A percentile compares a stretch with the other conserved stretches of the same genome.
Evolutionary conservation across 1,140 invertebrate genomes (phyloP).

Genomic region (Acromyrmex echinatior): DNA sequence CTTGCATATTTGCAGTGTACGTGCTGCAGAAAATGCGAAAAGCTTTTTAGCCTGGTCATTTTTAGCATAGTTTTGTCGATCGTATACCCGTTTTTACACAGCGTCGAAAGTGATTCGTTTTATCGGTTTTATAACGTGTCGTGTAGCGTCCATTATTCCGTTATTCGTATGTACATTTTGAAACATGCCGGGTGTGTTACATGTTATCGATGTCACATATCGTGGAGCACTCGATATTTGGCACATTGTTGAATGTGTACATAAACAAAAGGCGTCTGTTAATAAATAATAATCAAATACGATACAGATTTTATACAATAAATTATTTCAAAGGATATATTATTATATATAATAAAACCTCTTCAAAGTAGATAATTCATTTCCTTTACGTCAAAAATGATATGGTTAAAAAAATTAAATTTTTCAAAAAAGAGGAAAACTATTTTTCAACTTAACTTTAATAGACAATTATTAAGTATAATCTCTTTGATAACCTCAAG

Average conservation of each 20-base stretch:
- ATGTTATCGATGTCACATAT: slow-evolving; percentile 46
- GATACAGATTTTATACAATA: background rate
- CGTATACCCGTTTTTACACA: slow-evolving; percentile 15
- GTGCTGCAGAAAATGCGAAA: background rate
- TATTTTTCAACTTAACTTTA: no score
- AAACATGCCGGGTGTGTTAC: slow-evolving; percentile 15
- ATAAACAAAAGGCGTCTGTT: slow-evolving; percentile 3
- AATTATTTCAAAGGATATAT: background rate
- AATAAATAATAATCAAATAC: background rate
- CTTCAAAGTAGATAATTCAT: no score
- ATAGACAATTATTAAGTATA: no score
- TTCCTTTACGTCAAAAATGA: no score
- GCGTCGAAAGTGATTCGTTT: slow-evolving; percentile 42
- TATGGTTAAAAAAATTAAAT: no score
- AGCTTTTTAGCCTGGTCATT: background rate
- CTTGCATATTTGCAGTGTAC: background rate
- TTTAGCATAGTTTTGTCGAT: slow-evolving; percentile 14
- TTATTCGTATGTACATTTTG: slow-evolving; percentile 39
- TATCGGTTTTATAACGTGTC: slow-evolving; percentile 26
- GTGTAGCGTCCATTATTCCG: background rate
- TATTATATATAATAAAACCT: background rate
- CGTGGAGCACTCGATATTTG: slow-evolving; percentile 6
- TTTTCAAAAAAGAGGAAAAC: no score
- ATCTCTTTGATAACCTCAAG: no score
- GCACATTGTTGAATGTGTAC: background rate